These are phyloP conservation scores for Alexandromys fortis DNA, from an alignment of 2,113 vertebrate species.

Conservation along the genomic window DNA sequence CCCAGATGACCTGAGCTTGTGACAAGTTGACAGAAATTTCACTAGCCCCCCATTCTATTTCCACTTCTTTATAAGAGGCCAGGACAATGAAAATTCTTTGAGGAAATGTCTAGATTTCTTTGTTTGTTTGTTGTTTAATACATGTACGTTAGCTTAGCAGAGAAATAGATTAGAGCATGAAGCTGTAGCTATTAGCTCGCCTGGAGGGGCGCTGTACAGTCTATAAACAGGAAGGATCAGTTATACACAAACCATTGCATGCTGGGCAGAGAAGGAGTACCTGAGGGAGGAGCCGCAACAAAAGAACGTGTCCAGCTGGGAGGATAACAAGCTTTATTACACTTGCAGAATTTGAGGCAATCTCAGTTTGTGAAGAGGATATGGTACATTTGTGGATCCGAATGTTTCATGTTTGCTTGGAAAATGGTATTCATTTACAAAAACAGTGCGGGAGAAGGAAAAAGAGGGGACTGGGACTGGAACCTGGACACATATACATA, in stretches of 20 bases:
- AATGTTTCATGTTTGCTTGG: conserved; percentile 20
- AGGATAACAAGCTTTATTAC: conserved; percentile 20
- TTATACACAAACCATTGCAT: conserved; percentile 11
- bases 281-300: neutral
- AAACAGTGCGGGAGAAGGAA: neutral
- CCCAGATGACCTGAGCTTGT: neutral
- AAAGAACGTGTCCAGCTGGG: neutral
- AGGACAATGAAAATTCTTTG: conserved; percentile 29
- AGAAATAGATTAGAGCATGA: neutral
- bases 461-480: neutral
- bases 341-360: neutral
- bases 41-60: neutral
- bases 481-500: neutral
- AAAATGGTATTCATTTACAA: conserved; percentile 33
- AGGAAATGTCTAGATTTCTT: neutral
- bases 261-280: neutral
- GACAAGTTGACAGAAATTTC: neutral
- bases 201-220: neutral
- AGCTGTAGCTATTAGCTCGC: neutral
- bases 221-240: neutral
- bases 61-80: neutral
- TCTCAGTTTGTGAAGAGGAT: neutral
- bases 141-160: neutral
- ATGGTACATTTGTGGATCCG: neutral
- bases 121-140: neutral